Conservation (phyloP, 2,888 invertebrate species). For the Mycalesis mineus region DNA sequence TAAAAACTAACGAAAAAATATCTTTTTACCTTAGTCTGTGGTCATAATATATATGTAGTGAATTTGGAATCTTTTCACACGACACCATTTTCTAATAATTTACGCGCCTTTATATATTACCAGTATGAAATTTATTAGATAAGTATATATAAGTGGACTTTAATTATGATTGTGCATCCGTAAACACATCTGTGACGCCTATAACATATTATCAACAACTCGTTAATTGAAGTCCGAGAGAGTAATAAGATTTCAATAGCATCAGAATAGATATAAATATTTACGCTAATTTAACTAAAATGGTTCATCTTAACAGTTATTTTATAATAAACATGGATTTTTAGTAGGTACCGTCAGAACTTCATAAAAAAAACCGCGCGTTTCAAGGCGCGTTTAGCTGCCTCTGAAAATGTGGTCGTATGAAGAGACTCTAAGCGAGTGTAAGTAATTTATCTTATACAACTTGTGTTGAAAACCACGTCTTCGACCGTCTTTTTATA, state of each 20-base stretch:
- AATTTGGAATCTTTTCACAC: neutral
- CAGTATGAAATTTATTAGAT: no score
- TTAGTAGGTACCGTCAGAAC: no score
- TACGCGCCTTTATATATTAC: neutral
- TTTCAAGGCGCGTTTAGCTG: neutral
- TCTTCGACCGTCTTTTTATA: conserved; percentile 42
- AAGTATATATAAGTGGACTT: no score
- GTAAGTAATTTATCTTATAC: neutral
- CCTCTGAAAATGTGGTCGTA: neutral
- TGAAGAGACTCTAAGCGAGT: neutral
- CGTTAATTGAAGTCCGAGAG: no score
- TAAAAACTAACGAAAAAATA: neutral
- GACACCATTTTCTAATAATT: neutral
- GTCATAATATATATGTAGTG: neutral
- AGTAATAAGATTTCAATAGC: no score
- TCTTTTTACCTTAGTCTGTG: neutral
- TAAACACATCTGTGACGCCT: no score
- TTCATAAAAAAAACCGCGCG: neutral
- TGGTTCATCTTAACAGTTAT: no score
- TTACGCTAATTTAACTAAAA: no score
- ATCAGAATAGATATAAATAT: no score
- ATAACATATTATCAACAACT: no score
- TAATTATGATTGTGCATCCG: no score
- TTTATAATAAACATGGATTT: no score
- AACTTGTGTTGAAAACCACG: conserved; percentile 31